Evolutionary conservation across 2,113 vertebrate genomes (phyloP), one percentile per base, ranked within the genome.

Genomic region (Bos taurus): DNA sequence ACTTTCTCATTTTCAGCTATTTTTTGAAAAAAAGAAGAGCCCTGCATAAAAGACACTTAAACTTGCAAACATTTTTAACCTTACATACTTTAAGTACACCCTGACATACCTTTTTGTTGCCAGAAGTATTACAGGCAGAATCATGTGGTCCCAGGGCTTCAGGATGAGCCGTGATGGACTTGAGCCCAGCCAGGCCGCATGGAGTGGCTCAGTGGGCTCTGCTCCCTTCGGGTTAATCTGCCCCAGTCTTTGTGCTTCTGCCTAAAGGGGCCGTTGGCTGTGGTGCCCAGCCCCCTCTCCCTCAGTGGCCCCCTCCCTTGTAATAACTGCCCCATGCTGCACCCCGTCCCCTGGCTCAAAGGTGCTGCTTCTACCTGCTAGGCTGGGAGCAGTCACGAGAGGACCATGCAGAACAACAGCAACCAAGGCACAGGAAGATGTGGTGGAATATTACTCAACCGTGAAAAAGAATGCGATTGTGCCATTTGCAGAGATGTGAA

Each of bases 211-310:
- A 7, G 26, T 17, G 5, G 46, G 28, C 0, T 7, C 67, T 2
- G 19, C 7, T 15, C 5, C 33, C n/a, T 15, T 9, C 0, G 3
- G 81, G 54, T 8, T 7, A 4, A 7, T 0, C 1, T 23, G 25
- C 40, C 60, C 11, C 16, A 2, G 15, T 4, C 10, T 1, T 12
- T 1, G 3, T 0, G 16, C 36, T n/a, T 48, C 33, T 40, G 43
- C 8, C 54, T 6, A 9, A 19, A 14, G 2, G 5, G 3, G 33
- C 3, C 0, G 0, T 0, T 0, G 9, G 43, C 13, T 4, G 46
- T 15, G 60, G 14, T 30, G 11, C 54, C 17, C 56, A 17, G 40
- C 30, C 46, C 17, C 43, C 1, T 7, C 2, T 3, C 30, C 26
- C 21, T 21, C 23, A 43, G 3, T 1, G 3, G 16, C 30, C 19